phyloP scores from a whole-genome alignment of 2,113 vertebrate species.

The Motacilla tschutschensis region DNA sequence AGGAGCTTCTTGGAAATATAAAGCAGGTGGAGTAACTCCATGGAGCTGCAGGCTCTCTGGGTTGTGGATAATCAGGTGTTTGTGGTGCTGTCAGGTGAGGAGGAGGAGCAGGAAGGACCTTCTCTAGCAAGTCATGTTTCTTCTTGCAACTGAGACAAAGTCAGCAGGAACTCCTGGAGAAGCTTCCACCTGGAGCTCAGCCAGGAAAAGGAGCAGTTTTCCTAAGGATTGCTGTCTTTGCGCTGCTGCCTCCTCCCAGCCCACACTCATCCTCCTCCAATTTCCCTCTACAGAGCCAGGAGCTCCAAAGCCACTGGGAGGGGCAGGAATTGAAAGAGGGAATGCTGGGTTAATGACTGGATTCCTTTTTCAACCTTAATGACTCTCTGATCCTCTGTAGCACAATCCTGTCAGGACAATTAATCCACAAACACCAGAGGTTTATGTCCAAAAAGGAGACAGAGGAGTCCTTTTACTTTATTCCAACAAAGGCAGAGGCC shows the following conservation, averaged over 20 bases:
- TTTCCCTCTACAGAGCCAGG: neutral
- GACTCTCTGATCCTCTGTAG: neutral
- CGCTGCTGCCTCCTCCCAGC: neutral
- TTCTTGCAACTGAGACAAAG: neutral
- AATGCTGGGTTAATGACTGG: neutral
- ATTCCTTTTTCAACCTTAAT: neutral
- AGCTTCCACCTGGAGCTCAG: neutral
- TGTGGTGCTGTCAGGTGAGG: neutral
- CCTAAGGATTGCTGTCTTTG: neutral
- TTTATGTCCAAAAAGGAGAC: neutral
- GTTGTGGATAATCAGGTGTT: neutral
- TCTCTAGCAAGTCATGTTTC: neutral
- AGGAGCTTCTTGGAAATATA: neutral
- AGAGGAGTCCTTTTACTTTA: neutral
- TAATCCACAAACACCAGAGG: neutral
- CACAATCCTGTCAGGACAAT: neutral
- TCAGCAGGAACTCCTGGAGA: neutral
- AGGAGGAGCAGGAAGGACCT: neutral
- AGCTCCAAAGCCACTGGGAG: neutral
- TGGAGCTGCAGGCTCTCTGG: neutral
- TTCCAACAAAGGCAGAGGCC: neutral
- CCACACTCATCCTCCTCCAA: neutral
- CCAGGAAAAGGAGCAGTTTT: neutral
- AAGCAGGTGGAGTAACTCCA: neutral
- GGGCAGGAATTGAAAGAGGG: neutral